Evolutionary conservation across 2,888 invertebrate genomes (phyloP).

Genomic region (Orchesella flavescens): DNA sequence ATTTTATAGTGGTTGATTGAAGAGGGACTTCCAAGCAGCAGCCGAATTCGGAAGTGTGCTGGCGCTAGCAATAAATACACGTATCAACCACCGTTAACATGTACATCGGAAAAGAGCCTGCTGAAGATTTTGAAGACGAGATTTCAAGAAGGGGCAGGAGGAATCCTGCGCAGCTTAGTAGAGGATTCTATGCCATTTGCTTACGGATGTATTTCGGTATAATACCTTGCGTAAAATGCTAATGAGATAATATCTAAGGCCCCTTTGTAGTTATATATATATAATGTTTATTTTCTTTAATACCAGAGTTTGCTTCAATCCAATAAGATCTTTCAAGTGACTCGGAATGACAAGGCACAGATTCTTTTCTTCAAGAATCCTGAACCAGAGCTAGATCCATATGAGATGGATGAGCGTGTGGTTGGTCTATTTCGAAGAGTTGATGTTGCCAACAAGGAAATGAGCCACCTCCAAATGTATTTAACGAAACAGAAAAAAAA

Average conservation of each 20-base stretch:
- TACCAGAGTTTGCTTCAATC: neutral
- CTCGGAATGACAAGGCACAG: neutral
- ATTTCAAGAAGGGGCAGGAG: neutral
- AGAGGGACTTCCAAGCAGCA: neutral
- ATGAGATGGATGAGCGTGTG: constrained; percentile 4
- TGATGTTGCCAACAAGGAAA: constrained; percentile 40
- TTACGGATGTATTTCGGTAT: constrained; percentile 9
- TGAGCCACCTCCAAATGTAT: constrained; percentile 19
- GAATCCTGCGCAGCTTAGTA: neutral
- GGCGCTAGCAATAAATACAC: neutral
- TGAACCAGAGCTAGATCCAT: neutral
- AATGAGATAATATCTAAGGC: neutral
- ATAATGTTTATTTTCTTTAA: neutral
- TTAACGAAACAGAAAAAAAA: neutral
- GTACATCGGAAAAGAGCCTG: neutral
- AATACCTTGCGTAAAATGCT: neutral
- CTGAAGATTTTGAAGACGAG: neutral
- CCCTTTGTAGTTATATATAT: neutral
- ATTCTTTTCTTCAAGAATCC: constrained; percentile 21
- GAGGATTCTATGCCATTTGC: constrained; percentile 19
- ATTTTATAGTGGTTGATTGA: constrained; percentile 22
- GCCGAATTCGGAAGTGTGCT: neutral
- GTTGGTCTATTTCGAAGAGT: constrained; percentile 26
- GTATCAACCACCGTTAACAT: constrained; percentile 19
- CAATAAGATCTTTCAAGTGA: neutral